These are phyloP conservation scores for Anthoptus insignis DNA, from an alignment of 2,888 invertebrate genomes.

Conservation along the genomic window DNA sequence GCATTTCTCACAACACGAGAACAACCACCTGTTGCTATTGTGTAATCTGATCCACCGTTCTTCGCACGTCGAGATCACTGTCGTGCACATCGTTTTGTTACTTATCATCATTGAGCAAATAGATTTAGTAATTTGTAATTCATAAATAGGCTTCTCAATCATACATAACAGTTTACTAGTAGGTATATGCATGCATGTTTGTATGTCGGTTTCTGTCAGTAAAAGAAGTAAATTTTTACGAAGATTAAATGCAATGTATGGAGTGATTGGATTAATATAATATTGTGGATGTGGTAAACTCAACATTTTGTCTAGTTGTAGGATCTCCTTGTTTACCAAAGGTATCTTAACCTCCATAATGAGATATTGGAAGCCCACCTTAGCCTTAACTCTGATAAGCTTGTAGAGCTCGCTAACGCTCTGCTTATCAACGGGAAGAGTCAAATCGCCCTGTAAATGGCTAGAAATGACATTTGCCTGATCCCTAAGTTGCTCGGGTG, in stretches of 20 bases:
- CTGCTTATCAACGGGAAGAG: constrained; percentile 10
- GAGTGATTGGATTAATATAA: constrained; percentile 1
- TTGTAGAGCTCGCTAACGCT: constrained; percentile 10
- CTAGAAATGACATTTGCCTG: constrained; percentile 16
- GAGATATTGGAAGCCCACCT: not conserved
- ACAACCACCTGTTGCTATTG: constrained; percentile 27
- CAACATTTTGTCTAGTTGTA: constrained; percentile 4
- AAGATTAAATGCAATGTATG: constrained; percentile 26
- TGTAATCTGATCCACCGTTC: constrained; percentile 25
- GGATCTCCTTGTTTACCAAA: not conserved
- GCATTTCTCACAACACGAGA: constrained; percentile 22
- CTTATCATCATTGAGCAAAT: not conserved
- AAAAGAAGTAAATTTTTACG: constrained; percentile 15
- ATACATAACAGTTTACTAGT: too few relatives aligned
- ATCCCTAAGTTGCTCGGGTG: constrained; percentile 15
- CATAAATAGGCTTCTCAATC: constrained; percentile 4
- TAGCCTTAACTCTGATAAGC: constrained; percentile 1
- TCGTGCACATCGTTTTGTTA: constrained; percentile 15
- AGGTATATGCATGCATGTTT: constrained; percentile 14
- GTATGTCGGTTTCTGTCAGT: constrained; percentile 12
- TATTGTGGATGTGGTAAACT: constrained; percentile 14
- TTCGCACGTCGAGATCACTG: constrained; percentile 17
- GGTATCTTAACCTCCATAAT: constrained; percentile 1
- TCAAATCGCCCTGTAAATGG: constrained; percentile 10
- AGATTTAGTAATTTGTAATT: constrained; percentile 13